Base-by-base conservation (phyloP, 2,888 invertebrate genomes). In the Coecobrya sp. region DNA sequence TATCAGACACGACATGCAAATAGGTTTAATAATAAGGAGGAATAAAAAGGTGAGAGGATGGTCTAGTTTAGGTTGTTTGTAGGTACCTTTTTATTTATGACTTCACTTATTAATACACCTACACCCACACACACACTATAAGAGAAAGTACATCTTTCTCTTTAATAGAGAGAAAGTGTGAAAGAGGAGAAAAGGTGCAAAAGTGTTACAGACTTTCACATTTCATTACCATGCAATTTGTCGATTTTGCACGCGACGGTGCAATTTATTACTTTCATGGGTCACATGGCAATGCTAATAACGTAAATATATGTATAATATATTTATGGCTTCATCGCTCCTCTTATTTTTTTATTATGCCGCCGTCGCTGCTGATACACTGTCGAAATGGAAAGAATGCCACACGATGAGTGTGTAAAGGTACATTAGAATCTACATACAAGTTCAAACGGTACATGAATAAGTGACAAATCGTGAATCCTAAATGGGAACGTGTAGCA, bases 181-280 rank as follows among this genome's bases (percentile, higher is more conserved):
- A 13, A 30, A 7, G 19, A 30, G 73, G 16, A 73, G 42, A 36
- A 16, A n/a, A 36, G 73, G 73, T n/a, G 73, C 36, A n/a, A 68
- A 73, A 70, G 87, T 76, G 62, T 22, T 27, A n/a, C n/a, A 59
- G 45, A 49, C 62, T 79, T 87, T 79, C 79, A 87, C 87, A 76
- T 45, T 87, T 87, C 87, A 87, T 87, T 87, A 79, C 45, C 42
- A 79, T 36, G 62, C 87, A 87, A 87, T 87, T 87, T 87, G 87
- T 87, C 76, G 87, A 76, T 49, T 79, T 87, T 59, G 62, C 87
- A 87, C 87, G 87, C 87, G 16, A 86, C 30, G 86, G 19, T 76
- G 27, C 87, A 87, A 87, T 87, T 87, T 87, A 76, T 79, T 79
- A 62, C 76, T 76, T 87, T 87, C 76, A 87, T 87, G 87, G 62